Percentiles rank a stretch among this genome's conserved stretches.
Conservation (phyloP, 2,797 vertebrate genomes). For the Atherinosoma microstoma region DNA sequence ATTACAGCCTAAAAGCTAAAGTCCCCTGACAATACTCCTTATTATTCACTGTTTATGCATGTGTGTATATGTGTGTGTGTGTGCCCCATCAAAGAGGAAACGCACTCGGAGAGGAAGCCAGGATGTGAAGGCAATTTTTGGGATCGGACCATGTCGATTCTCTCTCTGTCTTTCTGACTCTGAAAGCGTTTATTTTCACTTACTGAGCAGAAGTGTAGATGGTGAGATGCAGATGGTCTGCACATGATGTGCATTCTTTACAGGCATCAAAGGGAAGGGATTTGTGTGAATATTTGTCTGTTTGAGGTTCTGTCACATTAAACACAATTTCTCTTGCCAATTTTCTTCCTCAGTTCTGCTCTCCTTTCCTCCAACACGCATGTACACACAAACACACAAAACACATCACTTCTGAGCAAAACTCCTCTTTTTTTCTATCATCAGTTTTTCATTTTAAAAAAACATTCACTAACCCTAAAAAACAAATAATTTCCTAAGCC, state of each 20-base stretch:
- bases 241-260: constrained; percentile 46
- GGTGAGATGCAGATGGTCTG: constrained; percentile 33
- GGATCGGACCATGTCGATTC: not conserved
- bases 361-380: constrained; percentile 9
- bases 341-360: constrained; percentile 1
- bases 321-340: constrained; percentile 6
- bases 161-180: not conserved
- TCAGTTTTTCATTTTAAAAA: not conserved
- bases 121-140: constrained; percentile 12
- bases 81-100: constrained; percentile 24
- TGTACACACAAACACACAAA: not conserved
- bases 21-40: constrained; percentile 25
- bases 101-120: constrained; percentile 11
- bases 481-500: not conserved
- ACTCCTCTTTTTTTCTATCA: too few species aligned
- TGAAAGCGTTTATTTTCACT: too few species aligned
- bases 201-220: too few species aligned
- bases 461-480: not conserved
- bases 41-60: constrained; percentile 17
- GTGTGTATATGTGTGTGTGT: not conserved
- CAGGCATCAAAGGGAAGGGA: constrained; percentile 20
- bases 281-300: constrained; percentile 13
- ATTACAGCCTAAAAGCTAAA: not conserved
- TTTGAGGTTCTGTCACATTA: constrained; percentile 11
- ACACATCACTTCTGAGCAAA: not conserved